These are phyloP conservation scores for Dunckerocampus dactyliophorus DNA, from an alignment of 2,113 vertebrate species.

Conservation along the genomic window DNA sequence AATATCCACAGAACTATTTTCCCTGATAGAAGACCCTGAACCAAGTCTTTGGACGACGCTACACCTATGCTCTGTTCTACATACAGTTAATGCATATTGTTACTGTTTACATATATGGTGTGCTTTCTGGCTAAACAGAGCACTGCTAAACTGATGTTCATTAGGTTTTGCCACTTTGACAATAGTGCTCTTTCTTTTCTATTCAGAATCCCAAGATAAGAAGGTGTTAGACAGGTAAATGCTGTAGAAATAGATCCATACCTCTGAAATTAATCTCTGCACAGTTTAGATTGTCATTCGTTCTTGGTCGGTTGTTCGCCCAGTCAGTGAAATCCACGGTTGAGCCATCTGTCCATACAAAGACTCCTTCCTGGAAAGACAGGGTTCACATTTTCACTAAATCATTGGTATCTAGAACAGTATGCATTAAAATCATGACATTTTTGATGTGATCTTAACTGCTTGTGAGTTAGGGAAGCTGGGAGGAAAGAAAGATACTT, in stretches of 20 bases:
- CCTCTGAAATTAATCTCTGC: neutral
- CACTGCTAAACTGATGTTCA: too few relatives aligned
- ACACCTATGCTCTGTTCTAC: too few relatives aligned
- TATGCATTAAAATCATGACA: too few relatives aligned
- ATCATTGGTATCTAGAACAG: neutral
- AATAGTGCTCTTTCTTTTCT: too few relatives aligned
- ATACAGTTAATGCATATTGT: too few relatives aligned
- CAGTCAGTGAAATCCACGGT: neutral
- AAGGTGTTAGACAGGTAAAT: neutral
- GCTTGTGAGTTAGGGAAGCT: too few relatives aligned
- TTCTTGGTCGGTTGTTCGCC: neutral
- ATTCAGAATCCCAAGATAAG: neutral
- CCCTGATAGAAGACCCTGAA: neutral
- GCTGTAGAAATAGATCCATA: neutral
- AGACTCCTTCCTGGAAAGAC: neutral
- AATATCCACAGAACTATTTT: neutral
- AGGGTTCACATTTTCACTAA: neutral
- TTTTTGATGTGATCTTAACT: neutral
- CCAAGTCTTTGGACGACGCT: too few relatives aligned
- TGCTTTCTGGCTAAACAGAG: too few relatives aligned
- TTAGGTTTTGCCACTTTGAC: too few relatives aligned
- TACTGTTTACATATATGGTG: too few relatives aligned
- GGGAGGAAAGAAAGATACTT: too few relatives aligned
- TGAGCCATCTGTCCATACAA: neutral
- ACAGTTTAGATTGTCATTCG: neutral